Evolutionary conservation across 1,140 invertebrate genomes (phyloP).

Genomic region (Drosophila tristis): DNA sequence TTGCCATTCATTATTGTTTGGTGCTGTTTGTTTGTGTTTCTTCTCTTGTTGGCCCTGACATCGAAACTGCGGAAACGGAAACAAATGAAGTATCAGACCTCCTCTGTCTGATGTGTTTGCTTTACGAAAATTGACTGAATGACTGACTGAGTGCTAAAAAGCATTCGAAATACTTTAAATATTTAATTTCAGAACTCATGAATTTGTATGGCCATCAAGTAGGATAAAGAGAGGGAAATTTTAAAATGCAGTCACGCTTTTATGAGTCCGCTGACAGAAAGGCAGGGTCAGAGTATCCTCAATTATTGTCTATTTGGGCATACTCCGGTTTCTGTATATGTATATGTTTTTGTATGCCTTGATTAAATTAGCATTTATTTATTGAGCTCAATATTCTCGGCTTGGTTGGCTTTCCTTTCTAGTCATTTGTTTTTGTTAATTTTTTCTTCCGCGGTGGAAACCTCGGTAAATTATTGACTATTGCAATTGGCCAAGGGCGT

Average conservation of each 20-base stretch:
- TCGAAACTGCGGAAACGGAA: conserved; percentile 71
- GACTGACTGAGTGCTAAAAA: conserved; percentile 50
- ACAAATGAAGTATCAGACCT: conserved; percentile 76
- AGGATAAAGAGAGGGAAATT: conserved; percentile 38
- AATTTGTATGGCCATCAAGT: conserved; percentile 65
- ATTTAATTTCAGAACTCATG: conserved; percentile 75
- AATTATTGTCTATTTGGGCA: conserved; percentile 59
- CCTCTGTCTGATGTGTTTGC: conserved; percentile 46
- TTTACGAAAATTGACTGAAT: conserved; percentile 53
- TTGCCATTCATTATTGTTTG: conserved; percentile 82
- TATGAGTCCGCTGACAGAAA: conserved; percentile 21
- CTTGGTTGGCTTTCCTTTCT: conserved; percentile 50
- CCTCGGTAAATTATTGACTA: conserved; percentile 12
- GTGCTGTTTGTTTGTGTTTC: conserved; percentile 58
- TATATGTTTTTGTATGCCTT: conserved; percentile 58
- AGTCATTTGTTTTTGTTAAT: conserved; percentile 8
- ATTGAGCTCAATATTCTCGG: conserved; percentile 57
- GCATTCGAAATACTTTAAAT: conserved; percentile 65
- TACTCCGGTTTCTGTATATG: conserved; percentile 54
- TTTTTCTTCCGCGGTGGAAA: not conserved
- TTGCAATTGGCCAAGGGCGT: conserved; percentile 30
- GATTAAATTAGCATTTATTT: conserved; percentile 79
- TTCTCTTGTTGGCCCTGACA: conserved; percentile 38
- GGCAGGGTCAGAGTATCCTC: conserved; percentile 3
- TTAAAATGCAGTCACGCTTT: conserved; percentile 70